Conservation (phyloP, 2,113 vertebrate species). For the Carlito syrichta region DNA sequence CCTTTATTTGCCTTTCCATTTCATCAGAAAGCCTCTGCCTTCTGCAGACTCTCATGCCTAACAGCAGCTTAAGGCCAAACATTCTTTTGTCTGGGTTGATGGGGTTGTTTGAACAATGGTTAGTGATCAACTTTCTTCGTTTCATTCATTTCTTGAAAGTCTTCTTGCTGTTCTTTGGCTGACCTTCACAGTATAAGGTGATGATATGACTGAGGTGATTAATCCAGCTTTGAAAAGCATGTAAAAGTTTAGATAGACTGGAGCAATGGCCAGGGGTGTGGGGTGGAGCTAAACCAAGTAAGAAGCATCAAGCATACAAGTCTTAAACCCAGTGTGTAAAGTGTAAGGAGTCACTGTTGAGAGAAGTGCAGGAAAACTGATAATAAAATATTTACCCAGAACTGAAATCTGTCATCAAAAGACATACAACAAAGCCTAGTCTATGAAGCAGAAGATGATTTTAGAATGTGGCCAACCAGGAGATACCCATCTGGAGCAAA, state of each 20-base stretch:
- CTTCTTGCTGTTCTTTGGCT: not conserved
- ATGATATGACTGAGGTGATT: not conserved
- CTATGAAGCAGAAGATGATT: not conserved
- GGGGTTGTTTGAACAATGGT: not conserved
- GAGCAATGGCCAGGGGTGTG: rapidly evolving
- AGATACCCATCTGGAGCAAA: not conserved
- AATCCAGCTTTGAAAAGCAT: not conserved
- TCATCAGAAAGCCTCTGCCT: not conserved
- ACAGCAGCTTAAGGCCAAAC: not conserved
- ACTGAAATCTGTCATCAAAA: not conserved
- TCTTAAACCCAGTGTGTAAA: not conserved
- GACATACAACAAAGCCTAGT: not conserved
- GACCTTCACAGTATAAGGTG: not conserved
- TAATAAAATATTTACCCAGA: not conserved
- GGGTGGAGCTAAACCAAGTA: too few relatives aligned
- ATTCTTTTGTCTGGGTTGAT: not conserved
- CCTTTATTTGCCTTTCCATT: not conserved
- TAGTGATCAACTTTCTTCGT: not conserved
- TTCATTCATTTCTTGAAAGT: not conserved
- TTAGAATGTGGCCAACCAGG: not conserved
- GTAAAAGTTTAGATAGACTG: not conserved
- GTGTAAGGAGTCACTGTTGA: not conserved
- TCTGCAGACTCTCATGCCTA: not conserved
- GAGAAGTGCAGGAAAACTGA: not conserved
- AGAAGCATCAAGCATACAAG: not conserved